Conservation (phyloP, 2,888 invertebrate species). For the Amiota minor region DNA sequence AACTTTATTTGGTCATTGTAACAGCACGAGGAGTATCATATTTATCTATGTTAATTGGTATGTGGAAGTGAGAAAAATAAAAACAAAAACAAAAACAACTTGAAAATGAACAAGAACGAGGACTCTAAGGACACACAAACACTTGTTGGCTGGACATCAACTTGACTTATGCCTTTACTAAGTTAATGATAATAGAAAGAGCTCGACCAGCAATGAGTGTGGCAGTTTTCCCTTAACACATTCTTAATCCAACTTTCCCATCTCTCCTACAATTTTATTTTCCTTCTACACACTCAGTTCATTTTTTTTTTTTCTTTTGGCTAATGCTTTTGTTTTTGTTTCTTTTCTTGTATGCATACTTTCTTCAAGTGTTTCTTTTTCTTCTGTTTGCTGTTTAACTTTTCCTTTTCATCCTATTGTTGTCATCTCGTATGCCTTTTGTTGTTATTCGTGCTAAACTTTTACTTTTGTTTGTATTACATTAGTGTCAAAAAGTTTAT, state of each 20-base stretch:
- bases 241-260: not conserved
- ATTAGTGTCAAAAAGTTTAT: slow-evolving; percentile 35
- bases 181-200: slow-evolving; percentile 36
- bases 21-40: slow-evolving; percentile 37
- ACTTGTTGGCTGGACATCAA: slow-evolving; percentile 26
- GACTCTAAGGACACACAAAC: slow-evolving; percentile 5
- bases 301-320: not conserved
- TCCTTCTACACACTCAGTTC: not conserved
- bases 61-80: slow-evolving; percentile 34
- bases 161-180: slow-evolving; percentile 36
- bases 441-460: slow-evolving; percentile 17
- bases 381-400: slow-evolving; percentile 10
- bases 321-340: not conserved
- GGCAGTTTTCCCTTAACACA: slow-evolving; percentile 19
- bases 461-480: slow-evolving; percentile 32
- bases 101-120: slow-evolving; percentile 12
- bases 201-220: slow-evolving; percentile 5
- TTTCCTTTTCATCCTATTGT: slow-evolving; percentile 3
- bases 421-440: not conserved
- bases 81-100: slow-evolving; percentile 10
- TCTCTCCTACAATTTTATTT: not conserved
- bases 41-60: slow-evolving; percentile 47
- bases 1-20: slow-evolving; percentile 37
- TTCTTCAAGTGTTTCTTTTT: slow-evolving; percentile 7
- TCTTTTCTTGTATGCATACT: slow-evolving; percentile 5